Evolutionary conservation across 2,113 vertebrate species (phyloP), one percentile per base, ranked within the genome.

Genomic region (Antigone vipio): DNA sequence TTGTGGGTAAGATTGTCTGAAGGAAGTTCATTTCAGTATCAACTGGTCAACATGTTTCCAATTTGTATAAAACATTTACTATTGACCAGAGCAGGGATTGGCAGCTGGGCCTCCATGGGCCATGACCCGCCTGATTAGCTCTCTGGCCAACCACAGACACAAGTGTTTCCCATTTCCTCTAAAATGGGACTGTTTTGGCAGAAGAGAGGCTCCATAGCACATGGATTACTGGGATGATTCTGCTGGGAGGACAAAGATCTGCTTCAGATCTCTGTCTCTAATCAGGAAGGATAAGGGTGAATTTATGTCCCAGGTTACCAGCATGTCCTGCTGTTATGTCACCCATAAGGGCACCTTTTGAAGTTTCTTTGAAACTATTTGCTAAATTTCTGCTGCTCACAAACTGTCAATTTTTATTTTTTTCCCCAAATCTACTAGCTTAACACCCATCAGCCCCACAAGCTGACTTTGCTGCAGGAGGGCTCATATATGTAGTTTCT

Each of bases 41-140:
- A 74, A 16, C 22, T 47, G 19, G 19, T 32, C 90, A 81, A 68
- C 14, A 20, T 35, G 24, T 5, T 94, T 91, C 73, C 27, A 67
- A 26, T 53, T 67, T 59, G 11, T 49, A 38, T 32, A 22, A 76
- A 85, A 63, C 2, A n/a, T 38, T 69, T 77, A 29, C 27, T 40
- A 8, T 18, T 83, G 40, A 59, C 12, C 34, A 84, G 63, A 75
- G 52, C 12, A 72, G 47, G 22, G 56, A 27, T 30, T 56, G 27
- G 29, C 35, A 42, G 15, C 20, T 29, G 10, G 56, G 72, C 0
- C 0, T 69, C 12, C 38, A 13, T 0, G 6, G 32, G 50, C 26
- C 47, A 44, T 24, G 11, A 44, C 47, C 27, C 72, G 10, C 45
- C 45, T 62, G 58, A 75, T 58, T 47, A 89, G 11, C 24, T 56